A percentile compares a stretch with the other conserved stretches of the same genome.
These are phyloP conservation scores for Macrocentrus cingulum DNA, from an alignment of 1,140 invertebrate species.

Conservation along the genomic window DNA sequence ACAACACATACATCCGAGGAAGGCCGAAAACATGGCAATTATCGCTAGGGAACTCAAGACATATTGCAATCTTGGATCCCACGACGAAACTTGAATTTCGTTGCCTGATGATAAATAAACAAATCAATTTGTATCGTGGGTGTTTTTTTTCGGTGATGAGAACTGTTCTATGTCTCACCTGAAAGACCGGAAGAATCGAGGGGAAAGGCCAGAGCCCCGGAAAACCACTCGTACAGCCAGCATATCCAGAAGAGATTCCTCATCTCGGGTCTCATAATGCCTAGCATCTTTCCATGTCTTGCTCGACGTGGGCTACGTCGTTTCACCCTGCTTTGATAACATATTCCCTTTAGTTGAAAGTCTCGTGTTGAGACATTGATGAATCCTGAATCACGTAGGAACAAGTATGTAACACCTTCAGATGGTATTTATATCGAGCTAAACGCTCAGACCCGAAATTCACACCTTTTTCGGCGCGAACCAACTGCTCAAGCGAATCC, in stretches of 20 bases:
- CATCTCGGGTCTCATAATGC: constrained; percentile 18
- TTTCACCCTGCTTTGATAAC: not conserved
- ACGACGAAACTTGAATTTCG: not conserved
- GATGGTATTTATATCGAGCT: not conserved
- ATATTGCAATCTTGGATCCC: constrained; percentile 30
- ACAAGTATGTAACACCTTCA: not conserved
- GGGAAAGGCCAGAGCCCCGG: constrained; percentile 12
- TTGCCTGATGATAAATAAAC: no score
- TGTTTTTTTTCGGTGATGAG: not conserved
- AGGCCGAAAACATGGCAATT: constrained; percentile 45
- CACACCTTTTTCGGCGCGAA: constrained; percentile 21
- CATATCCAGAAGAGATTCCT: constrained; percentile 17
- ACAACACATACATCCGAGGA: constrained; percentile 53
- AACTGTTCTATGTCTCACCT: constrained; percentile 4
- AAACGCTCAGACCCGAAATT: not conserved
- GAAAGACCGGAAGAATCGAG: constrained; percentile 8
- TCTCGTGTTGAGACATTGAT: not conserved
- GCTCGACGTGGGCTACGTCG: constrained; percentile 1
- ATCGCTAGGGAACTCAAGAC: constrained; percentile 42
- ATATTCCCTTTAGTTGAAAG: not conserved
- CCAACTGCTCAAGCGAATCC: constrained; percentile 4
- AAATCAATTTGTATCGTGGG: no score
- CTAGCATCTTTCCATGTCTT: constrained; percentile 21
- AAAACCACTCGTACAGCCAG: constrained; percentile 18
- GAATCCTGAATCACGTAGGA: not conserved